Percentiles rank a stretch among this genome's conserved stretches.
Conservation (phyloP, 2,888 invertebrate genomes). For the Tetragonula carbonaria region DNA sequence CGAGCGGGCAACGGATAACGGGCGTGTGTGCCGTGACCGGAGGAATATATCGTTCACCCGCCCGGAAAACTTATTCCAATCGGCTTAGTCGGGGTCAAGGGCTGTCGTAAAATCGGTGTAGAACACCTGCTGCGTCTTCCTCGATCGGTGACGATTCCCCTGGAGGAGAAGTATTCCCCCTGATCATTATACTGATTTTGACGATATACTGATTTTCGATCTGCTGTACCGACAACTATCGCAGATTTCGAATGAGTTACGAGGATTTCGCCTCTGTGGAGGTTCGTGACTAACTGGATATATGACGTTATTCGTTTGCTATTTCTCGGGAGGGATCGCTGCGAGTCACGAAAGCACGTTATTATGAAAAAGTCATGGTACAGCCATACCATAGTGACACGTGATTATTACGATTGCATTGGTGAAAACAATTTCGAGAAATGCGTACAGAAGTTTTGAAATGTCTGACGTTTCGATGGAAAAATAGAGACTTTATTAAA, state of each 20-base stretch:
- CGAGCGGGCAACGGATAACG: not conserved
- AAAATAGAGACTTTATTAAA: too few relatives aligned
- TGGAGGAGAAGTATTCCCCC: not conserved
- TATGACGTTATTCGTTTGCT: not conserved
- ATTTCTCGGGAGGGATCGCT: not conserved
- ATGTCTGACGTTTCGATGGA: too few relatives aligned
- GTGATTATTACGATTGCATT: too few relatives aligned
- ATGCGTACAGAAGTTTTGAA: too few relatives aligned
- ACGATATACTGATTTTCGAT: slow-evolving; percentile 25
- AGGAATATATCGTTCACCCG: slow-evolving; percentile 53
- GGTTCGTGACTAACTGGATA: not conserved
- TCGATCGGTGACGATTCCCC: slow-evolving; percentile 41
- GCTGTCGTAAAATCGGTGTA: slow-evolving; percentile 78
- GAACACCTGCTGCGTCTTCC: slow-evolving; percentile 76
- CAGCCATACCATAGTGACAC: too few relatives aligned
- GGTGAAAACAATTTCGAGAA: too few relatives aligned
- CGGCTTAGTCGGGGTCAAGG: slow-evolving; percentile 75
- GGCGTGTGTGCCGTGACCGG: slow-evolving; percentile 48
- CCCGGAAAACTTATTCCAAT: slow-evolving; percentile 76
- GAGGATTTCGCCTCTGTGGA: not conserved
- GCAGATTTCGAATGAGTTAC: slow-evolving; percentile 25
- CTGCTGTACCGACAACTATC: not conserved
- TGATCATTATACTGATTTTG: slow-evolving; percentile 51
- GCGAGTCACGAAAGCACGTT: not conserved
- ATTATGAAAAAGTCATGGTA: not conserved